phyloP scores from a whole-genome alignment of 2,888 invertebrate species.

The Dione vanillae region DNA sequence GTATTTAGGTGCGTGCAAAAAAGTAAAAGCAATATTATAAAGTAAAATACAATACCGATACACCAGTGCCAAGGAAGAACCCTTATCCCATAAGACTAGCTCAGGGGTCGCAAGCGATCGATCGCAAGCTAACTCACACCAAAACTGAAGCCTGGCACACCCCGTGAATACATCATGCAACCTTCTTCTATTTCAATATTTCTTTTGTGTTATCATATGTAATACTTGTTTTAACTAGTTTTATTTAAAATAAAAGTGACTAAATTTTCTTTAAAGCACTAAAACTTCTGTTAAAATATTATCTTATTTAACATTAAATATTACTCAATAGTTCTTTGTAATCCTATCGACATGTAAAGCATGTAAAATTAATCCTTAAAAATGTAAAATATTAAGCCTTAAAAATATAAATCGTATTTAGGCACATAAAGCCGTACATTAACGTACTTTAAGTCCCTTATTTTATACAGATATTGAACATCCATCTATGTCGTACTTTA shows the following conservation, averaged over 20 bases:
- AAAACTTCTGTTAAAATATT: background rate
- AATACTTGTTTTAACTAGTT: no score
- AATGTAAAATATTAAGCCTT: background rate
- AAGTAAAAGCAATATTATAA: background rate
- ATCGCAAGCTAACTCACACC: slow-evolving; percentile 80
- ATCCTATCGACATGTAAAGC: background rate
- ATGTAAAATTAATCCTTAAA: background rate
- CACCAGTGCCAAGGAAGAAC: slow-evolving; percentile 1
- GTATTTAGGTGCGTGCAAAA: background rate
- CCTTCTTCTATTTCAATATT: slow-evolving; percentile 18
- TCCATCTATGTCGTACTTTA: background rate
- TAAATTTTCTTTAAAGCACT: no score
- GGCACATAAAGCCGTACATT: background rate
- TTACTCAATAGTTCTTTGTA: background rate
- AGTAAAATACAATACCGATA: background rate
- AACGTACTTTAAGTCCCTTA: background rate
- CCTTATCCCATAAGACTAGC: slow-evolving; percentile 46
- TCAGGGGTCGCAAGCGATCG: slow-evolving; percentile 70
- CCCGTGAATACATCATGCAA: slow-evolving; percentile 59
- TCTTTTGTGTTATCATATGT: no score
- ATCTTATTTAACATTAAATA: no score
- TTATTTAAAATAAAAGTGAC: no score
- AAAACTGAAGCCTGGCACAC: slow-evolving; percentile 65
- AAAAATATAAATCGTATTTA: background rate
- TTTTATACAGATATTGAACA: background rate